phyloP scores from a whole-genome alignment of 2,888 invertebrate genomes.

The Apotomis capreana region DNA sequence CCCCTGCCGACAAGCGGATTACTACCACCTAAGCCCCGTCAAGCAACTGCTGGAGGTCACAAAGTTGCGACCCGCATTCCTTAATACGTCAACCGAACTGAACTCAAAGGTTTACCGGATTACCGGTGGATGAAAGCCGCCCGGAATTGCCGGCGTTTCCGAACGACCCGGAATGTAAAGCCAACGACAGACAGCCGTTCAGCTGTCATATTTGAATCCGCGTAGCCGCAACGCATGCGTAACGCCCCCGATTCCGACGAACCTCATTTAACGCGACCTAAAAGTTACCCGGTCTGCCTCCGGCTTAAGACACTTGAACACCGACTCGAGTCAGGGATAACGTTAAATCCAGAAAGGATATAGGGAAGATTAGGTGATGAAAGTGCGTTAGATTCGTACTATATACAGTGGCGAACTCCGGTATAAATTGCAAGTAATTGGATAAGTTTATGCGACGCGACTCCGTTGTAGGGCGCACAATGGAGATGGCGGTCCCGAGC shows the following conservation, averaged over 20 bases:
- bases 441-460: conserved; percentile 62
- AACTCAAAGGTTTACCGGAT: conserved; percentile 59
- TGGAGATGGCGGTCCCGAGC: conserved; percentile 51
- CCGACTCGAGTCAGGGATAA: conserved; percentile 39
- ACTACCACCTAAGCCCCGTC: conserved; percentile 55
- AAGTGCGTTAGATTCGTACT: conserved; percentile 40
- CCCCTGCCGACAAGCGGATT: conserved; percentile 60
- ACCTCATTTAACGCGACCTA: conserved; percentile 24
- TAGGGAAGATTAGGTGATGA: conserved; percentile 41
- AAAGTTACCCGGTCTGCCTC: conserved; percentile 23
- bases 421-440: conserved; percentile 65
- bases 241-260: conserved; percentile 1
- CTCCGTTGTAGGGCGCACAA: conserved; percentile 51
- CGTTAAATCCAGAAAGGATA: conserved; percentile 40
- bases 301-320: conserved; percentile 36
- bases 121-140: conserved; percentile 51
- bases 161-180: conserved; percentile 22
- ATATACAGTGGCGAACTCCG: conserved; percentile 42
- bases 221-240: conserved; percentile 16
- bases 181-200: conserved; percentile 24
- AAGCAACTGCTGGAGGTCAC: conserved; percentile 48
- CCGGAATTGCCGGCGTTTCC: conserved; percentile 48
- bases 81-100: conserved; percentile 56
- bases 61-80: conserved; percentile 44
- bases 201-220: conserved; percentile 28